These are phyloP conservation scores for Alcedo quadribrachys DNA, from an alignment of 2,797 vertebrate species.

Conservation along the genomic window DNA sequence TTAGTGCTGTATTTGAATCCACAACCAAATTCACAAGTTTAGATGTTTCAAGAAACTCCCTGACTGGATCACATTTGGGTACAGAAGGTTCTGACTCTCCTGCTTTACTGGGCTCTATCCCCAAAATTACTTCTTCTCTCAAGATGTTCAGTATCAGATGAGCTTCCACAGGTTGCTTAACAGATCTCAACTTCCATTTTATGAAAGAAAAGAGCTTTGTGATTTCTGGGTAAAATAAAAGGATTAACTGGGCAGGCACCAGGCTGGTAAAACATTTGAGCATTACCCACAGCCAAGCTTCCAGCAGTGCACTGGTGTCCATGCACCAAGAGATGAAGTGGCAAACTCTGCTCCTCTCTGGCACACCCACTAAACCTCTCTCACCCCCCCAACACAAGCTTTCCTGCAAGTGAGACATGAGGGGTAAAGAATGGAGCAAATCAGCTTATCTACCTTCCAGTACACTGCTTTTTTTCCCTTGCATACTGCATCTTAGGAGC, in stretches of 20 bases:
- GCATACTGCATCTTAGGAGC: background rate
- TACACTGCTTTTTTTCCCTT: background rate
- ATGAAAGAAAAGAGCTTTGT: background rate
- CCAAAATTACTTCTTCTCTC: background rate
- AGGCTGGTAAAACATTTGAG: background rate
- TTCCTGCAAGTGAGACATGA: background rate
- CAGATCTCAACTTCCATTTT: background rate
- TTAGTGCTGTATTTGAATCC: background rate
- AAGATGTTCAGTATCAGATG: background rate
- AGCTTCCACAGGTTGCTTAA: background rate
- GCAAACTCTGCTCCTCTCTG: background rate
- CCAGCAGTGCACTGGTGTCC: background rate
- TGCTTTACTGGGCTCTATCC: background rate
- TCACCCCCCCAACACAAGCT: background rate
- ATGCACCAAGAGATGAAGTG: rapidly evolving
- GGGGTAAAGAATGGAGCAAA: background rate
- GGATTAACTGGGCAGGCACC: background rate
- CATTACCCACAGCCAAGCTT: no score
- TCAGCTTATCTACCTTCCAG: background rate
- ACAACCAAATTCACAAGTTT: no score
- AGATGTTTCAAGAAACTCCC: background rate
- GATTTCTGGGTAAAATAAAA: background rate
- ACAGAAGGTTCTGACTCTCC: background rate
- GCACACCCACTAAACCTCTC: background rate
- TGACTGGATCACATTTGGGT: background rate